Base-by-base conservation (phyloP, 1,140 invertebrate genomes). In the Ceratosolen solmsi region DNA sequence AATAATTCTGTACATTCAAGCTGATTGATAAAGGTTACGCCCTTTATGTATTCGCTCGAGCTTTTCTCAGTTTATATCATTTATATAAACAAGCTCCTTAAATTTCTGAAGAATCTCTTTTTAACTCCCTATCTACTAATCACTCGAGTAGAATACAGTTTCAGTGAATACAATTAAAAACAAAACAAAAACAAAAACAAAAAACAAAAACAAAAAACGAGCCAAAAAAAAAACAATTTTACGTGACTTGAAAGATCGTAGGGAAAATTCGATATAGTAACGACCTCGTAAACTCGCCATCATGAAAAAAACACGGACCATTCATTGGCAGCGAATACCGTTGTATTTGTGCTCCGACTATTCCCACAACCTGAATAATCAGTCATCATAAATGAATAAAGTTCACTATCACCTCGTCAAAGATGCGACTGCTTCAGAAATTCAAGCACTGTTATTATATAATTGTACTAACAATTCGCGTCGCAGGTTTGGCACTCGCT, bases 231-330 rank as follows among this genome's bases (percentile, higher is more conserved):
- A n/a, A n/a, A n/a, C n/a, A n/a, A n/a, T n/a, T n/a, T n/a, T 25
- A 70, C 65, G 65, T 70, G 65, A 70, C 36, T n/a, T 5, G 65
- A 41, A 70, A 70, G 30, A 15, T 60, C 25, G 20, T 58, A 25
- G 4, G 33, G 1, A 54, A 25, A 41, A 75, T 60, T 75, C 27
- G 41, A 36, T 22, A 38, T 13, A 15, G 4, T n/a, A 22, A 20
- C 4, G 56, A 60, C 7, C 58, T 63, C 33, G 27, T 65, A 77
- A 77, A 49, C 4, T 63, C 22, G 9, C n/a, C 58, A 20, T 27
- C 41, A 13, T 46, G 41, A 5, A 68, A 68, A 68, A n/a, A 68
- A 68, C 27, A 38, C 17, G 1, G 27, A 22, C 0, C 1, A 36
- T n/a, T 68, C 38, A n/a, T 68, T n/a, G 33, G 3, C 33, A 17